Evolutionary conservation across 1,140 invertebrate species (phyloP).

Genomic region (Radopholus similis): DNA sequence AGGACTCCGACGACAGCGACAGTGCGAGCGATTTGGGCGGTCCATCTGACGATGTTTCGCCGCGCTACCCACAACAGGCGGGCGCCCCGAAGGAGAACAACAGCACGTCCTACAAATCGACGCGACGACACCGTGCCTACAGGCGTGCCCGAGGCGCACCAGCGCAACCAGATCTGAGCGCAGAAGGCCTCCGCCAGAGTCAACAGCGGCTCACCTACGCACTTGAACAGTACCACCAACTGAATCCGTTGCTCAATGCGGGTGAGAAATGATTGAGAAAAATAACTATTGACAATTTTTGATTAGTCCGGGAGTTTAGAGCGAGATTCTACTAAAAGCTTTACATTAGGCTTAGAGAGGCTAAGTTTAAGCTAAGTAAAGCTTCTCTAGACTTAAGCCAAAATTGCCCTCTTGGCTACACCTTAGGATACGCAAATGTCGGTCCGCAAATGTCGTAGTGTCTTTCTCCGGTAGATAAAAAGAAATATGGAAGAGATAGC

Average conservation of each 20-base stretch:
- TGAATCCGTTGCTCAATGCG: constrained; percentile 23
- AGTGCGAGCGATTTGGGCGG: constrained; percentile 44
- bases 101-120: constrained; percentile 12
- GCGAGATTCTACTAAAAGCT: no score
- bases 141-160: constrained; percentile 8
- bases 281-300: background rate
- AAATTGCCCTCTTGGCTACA: no score
- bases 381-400: no score
- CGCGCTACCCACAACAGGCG: background rate
- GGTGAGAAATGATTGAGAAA: background rate
- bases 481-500: no score
- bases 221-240: constrained; percentile 18
- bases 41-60: constrained; percentile 26
- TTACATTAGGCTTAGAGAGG: no score
- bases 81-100: constrained; percentile 19
- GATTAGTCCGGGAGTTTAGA: no score
- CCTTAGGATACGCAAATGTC: no score
- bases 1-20: constrained; percentile 55
- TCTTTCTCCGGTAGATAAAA: no score
- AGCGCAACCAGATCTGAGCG: constrained; percentile 14
- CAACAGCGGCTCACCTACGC: no score
- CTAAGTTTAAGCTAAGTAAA: no score
- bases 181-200: constrained; percentile 41
- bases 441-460: no score
- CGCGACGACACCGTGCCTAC: constrained; percentile 6